Percentiles rank a stretch among this genome's conserved stretches.
These are phyloP conservation scores for Rhamnusium bicolor DNA, from an alignment of 2,888 invertebrate species.

Conservation along the genomic window DNA sequence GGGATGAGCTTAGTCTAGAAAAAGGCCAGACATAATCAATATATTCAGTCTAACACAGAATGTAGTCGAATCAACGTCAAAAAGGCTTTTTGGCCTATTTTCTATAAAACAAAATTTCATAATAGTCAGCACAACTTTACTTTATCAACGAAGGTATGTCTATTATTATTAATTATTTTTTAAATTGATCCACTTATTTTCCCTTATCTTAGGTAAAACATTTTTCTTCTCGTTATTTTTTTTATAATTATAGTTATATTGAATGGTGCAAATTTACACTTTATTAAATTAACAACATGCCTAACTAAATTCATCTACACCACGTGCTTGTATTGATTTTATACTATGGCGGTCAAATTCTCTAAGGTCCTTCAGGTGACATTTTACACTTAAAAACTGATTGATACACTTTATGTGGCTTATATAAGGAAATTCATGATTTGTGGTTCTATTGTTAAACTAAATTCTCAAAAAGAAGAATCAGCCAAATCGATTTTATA, in stretches of 20 bases:
- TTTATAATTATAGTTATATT: too few species aligned
- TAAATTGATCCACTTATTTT: too few species aligned
- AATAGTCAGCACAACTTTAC: constrained; percentile 20
- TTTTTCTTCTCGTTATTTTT: too few species aligned
- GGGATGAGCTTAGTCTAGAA: constrained; percentile 28
- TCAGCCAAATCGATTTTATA: background rate
- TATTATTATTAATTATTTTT: background rate
- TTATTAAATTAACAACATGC: too few species aligned
- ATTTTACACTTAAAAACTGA: background rate
- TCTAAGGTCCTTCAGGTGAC: background rate
- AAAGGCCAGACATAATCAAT: constrained; percentile 47
- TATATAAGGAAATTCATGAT: background rate
- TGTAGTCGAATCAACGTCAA: constrained; percentile 63
- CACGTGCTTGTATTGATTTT: constrained; percentile 21
- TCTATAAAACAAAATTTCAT: constrained; percentile 1
- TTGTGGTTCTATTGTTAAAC: background rate
- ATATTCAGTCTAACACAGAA: constrained; percentile 64
- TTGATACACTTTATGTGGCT: too few species aligned
- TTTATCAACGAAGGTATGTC: constrained; percentile 35
- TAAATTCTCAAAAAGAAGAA: background rate
- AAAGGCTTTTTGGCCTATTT: constrained; percentile 56
- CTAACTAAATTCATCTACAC: background rate
- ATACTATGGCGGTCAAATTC: background rate
- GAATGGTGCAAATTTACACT: background rate
- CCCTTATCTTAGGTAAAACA: too few species aligned